phyloP scores from a whole-genome alignment of 2,797 vertebrate genomes.

The Enteromius trimaculatus region DNA sequence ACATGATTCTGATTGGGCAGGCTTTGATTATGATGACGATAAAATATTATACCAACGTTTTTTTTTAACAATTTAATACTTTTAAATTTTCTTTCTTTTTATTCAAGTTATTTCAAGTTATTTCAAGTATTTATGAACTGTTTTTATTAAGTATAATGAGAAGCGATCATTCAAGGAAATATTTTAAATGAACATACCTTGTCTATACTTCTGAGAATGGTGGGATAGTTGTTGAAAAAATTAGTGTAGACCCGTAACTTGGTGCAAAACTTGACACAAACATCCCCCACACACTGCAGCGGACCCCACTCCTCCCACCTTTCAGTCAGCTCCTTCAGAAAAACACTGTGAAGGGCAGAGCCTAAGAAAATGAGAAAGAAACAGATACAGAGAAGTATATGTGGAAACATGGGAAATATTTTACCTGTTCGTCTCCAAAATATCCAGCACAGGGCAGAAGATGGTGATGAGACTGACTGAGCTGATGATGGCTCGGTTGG shows the following conservation, averaged over 20 bases:
- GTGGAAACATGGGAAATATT: background rate
- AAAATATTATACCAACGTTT: background rate
- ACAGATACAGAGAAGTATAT: background rate
- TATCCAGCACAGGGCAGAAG: slow-evolving; percentile 75
- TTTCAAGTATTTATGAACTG: background rate
- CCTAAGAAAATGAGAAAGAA: slow-evolving; percentile 1
- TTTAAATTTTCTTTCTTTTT: no score
- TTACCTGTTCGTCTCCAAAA: slow-evolving; percentile 81
- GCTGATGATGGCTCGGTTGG: slow-evolving; percentile 84
- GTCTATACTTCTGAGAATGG: slow-evolving; percentile 80
- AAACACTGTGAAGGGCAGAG: slow-evolving; percentile 64
- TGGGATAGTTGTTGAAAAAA: slow-evolving; percentile 86
- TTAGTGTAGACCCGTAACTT: slow-evolving; percentile 78
- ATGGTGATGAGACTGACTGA: slow-evolving; percentile 74
- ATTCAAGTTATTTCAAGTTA: no score
- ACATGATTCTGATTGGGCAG: background rate
- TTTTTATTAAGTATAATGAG: background rate
- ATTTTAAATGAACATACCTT: slow-evolving; percentile 70
- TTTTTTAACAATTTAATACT: background rate
- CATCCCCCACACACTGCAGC: slow-evolving; percentile 81
- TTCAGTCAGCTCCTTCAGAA: slow-evolving; percentile 73
- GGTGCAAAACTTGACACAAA: slow-evolving; percentile 78
- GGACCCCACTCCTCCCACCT: slow-evolving; percentile 80
- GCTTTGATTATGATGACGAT: background rate
- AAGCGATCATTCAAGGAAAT: background rate